A percentile compares a stretch with the other conserved stretches of the same genome.
These are phyloP conservation scores for Xyliphius kryptos DNA, from an alignment of 2,113 vertebrate species.

Conservation along the genomic window DNA sequence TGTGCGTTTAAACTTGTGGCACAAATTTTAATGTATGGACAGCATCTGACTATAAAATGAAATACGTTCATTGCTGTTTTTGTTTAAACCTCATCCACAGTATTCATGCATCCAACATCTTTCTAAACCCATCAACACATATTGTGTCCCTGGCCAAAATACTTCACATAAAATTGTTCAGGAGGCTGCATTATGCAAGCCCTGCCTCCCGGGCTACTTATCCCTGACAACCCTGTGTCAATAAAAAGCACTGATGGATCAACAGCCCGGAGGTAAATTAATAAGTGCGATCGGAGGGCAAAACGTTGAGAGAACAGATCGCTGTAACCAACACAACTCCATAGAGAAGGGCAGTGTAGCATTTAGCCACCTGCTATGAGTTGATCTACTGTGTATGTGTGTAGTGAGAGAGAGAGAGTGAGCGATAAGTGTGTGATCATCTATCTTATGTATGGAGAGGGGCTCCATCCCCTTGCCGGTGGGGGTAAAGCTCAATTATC, in stretches of 20 bases:
- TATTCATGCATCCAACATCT: not conserved
- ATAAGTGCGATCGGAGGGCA: not conserved
- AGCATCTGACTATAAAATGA: too few relatives aligned
- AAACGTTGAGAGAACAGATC: not conserved
- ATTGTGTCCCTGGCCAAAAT: not conserved
- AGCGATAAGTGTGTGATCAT: constrained; percentile 49
- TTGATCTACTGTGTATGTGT: constrained; percentile 1
- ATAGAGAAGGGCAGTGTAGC: not conserved
- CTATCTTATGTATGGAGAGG: constrained; percentile 38
- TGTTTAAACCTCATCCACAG: too few relatives aligned
- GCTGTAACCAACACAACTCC: not conserved
- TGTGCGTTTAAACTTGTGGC: too few relatives aligned
- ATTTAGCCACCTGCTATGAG: constrained; percentile 2
- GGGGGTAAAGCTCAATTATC: constrained; percentile 50
- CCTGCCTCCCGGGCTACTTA: not conserved
- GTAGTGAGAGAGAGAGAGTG: constrained; percentile 29
- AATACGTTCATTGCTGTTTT: too few relatives aligned
- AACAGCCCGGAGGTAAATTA: not conserved
- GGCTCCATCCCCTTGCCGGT: constrained; percentile 35
- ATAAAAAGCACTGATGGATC: not conserved
- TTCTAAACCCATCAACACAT: not conserved
- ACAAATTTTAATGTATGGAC: too few relatives aligned
- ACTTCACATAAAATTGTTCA: not conserved
- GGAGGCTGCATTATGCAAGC: not conserved
- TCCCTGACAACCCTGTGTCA: not conserved